Percentiles rank a stretch among this genome's conserved stretches.
These are phyloP conservation scores for Sphecodes monilicornis DNA, from an alignment of 2,888 invertebrate genomes.

Conservation along the genomic window DNA sequence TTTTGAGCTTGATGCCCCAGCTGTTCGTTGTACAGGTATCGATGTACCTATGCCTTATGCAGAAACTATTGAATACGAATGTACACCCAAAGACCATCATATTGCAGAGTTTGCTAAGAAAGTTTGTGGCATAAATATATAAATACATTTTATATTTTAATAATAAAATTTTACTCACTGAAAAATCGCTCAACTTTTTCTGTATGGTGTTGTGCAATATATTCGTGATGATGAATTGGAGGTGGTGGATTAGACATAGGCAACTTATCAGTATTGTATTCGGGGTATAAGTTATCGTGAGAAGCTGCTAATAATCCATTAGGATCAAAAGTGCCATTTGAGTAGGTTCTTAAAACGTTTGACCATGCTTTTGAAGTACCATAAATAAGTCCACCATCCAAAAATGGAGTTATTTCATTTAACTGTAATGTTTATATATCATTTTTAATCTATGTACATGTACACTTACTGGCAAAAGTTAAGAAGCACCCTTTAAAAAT, in stretches of 20 bases:
- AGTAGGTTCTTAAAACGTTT: slow-evolving; percentile 85
- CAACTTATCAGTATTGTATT: slow-evolving; percentile 85
- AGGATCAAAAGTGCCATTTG: slow-evolving; percentile 84
- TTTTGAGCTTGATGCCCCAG: slow-evolving; percentile 73
- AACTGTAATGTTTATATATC: slow-evolving; percentile 81
- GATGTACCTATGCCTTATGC: slow-evolving; percentile 74
- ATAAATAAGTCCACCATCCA: slow-evolving; percentile 88
- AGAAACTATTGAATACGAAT: slow-evolving; percentile 71
- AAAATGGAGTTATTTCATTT: slow-evolving; percentile 87
- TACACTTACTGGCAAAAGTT: too few species aligned
- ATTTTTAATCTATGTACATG: not conserved
- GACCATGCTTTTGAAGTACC: slow-evolving; percentile 87
- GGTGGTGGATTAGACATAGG: slow-evolving; percentile 87
- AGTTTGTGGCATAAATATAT: slow-evolving; percentile 66
- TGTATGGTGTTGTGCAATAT: slow-evolving; percentile 82
- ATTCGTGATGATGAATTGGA: slow-evolving; percentile 84
- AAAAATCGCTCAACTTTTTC: slow-evolving; percentile 85
- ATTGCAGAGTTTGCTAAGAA: slow-evolving; percentile 71
- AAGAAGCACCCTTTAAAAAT: too few species aligned
- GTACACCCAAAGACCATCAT: slow-evolving; percentile 70
- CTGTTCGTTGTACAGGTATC: slow-evolving; percentile 68
- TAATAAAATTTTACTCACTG: slow-evolving; percentile 83
- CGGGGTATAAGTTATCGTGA: slow-evolving; percentile 85
- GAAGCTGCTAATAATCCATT: slow-evolving; percentile 82
- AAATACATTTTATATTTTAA: slow-evolving; percentile 16